Base-by-base conservation (phyloP, 2,888 invertebrate genomes). In the Ophonus ardosiacus region DNA sequence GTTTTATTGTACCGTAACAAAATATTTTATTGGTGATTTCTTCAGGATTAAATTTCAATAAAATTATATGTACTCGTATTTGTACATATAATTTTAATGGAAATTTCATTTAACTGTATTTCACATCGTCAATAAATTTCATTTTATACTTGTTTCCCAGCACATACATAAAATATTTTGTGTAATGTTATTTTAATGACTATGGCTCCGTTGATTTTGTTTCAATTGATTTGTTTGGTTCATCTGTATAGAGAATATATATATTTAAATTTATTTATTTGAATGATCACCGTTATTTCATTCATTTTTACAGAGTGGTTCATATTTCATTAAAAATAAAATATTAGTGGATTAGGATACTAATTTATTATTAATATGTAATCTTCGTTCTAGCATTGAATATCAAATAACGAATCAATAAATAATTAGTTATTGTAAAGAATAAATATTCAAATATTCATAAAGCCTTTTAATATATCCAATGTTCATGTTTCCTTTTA, bases 181-280 rank as follows among this genome's bases (percentile, higher is more conserved):
- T 59, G n/a, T 59, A 59, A 59, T 59, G 59, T 59, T 59, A 15
- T 59, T 59, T 59, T 59, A 59, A 59, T 59, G 59, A 59, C 59
- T 15, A n/a, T 15, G 59, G 59, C 17, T 59, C 17, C 59, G 59
- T 15, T 59, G 59, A 59, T 59, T 59, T 59, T 59, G 17, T 59
- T 59, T 59, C 17, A 59, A 59, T 59, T 59, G n/a, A 15, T 59
- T 59, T 59, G 13, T 59, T 59, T 59, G 6, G 15, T 59, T 24
- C 24, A 3, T 24, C 24, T 24, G 3, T 59, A 15, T 59, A 3
- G 15, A 59, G 7, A 59, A 59, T 18, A 59, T 15, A 15, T n/a
- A 59, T 59, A 59, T 59, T 59, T 59, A 59, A 59, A 59, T 59
- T 59, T 15, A 59, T 59, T 17, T 59, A 59, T 59, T 59, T 59